Conservation (phyloP, 2,797 vertebrate species). For the Acrossocheilus fasciatus region DNA sequence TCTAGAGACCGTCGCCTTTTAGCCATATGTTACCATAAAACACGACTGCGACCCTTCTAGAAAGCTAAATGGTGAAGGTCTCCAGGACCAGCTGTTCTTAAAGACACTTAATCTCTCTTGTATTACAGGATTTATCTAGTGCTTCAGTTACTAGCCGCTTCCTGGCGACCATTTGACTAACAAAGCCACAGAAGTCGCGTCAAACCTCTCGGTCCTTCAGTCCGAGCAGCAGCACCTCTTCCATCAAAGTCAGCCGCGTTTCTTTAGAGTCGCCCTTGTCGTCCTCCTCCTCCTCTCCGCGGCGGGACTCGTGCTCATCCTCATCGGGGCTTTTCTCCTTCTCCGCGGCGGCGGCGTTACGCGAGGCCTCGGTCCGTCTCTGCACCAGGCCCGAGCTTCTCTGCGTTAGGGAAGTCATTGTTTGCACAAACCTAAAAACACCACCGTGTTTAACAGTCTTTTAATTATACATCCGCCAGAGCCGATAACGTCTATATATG, state of each 20-base stretch:
- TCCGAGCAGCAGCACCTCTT: constrained; percentile 94
- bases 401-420: constrained; percentile 90
- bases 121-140: constrained; percentile 22
- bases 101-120: constrained; percentile 1
- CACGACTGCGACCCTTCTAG: not conserved
- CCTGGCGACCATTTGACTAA: constrained; percentile 31
- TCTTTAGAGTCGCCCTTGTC: constrained; percentile 94
- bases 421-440: constrained; percentile 57
- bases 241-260: constrained; percentile 94
- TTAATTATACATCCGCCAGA: constrained; percentile 41
- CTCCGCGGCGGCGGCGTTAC: constrained; percentile 82
- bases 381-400: constrained; percentile 95
- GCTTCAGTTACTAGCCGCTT: not conserved
- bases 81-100: not conserved
- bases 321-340: constrained; percentile 83
- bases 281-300: constrained; percentile 88
- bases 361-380: constrained; percentile 93
- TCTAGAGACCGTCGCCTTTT: not conserved
- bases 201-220: constrained; percentile 97
- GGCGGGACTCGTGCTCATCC: constrained; percentile 83
- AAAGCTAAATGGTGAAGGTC: not conserved
- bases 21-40: not conserved
- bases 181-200: constrained; percentile 16
- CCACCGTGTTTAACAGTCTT: constrained; percentile 35
- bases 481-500: not conserved